Base-by-base conservation (phyloP, 2,888 invertebrate species). In the Macropis europaea region DNA sequence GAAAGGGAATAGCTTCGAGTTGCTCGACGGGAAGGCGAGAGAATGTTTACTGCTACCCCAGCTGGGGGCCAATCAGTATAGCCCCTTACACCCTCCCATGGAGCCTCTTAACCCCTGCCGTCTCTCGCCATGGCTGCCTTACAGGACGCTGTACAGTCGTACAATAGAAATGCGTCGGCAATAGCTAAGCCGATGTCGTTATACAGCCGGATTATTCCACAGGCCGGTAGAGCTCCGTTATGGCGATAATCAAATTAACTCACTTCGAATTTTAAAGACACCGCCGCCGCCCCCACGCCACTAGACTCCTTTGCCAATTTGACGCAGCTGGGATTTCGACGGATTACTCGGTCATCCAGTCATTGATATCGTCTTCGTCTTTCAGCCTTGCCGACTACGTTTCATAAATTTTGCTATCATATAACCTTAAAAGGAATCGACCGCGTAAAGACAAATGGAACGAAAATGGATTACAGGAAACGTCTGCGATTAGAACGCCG, bases 41-140 rank as follows among this genome's bases (percentile, higher is more conserved):
- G 86, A 87, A 88, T 89, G 88, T 89, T 89, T 89, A 89, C 88
- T 86, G 86, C 87, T 86, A 82, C 82, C 83, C 87, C 88, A 89
- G 87, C 88, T 88, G 87, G 85, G 77, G 83, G 86, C 86, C 88
- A 88, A 88, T 88, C 89, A 84, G 88, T 87, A 84, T 81, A 77
- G 80, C 73, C 83, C 71, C 72, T 40, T 42, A 38, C 38, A 54
- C 59, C 24, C 38, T 62, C 60, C 72, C 52, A 62, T 22, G 22
- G 43, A 43, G 40, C 73, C 57, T 76, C 73, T 73, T 59, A 68
- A 63, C 67, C 66, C 68, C 52, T 61, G 53, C 72, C 45, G n/a
- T 59, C 53, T 64, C 74, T 32, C 59, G 36, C 62, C 32, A 9
- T 28, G 22, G 19, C 60, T 26, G 32, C 28, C 45, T 36, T 52